Conservation (phyloP, 1,140 invertebrate species). For the Drosophila willistoni region DNA sequence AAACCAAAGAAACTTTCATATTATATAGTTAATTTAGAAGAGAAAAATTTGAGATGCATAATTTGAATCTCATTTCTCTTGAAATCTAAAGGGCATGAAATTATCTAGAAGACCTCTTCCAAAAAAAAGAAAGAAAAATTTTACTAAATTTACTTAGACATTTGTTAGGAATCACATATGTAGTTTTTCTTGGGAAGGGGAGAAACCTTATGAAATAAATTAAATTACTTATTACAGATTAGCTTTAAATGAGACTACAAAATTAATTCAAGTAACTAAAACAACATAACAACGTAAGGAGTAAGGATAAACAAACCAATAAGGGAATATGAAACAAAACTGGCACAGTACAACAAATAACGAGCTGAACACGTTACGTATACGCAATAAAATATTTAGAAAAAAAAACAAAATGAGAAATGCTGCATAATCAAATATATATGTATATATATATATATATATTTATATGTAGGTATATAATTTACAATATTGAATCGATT, state of each 20-base stretch:
- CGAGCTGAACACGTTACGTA: slow-evolving; percentile 74
- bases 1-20: too few relatives aligned
- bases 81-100: too few relatives aligned
- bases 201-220: background rate
- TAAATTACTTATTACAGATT: background rate
- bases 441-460: background rate
- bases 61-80: too few relatives aligned
- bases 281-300: slow-evolving; percentile 14
- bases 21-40: too few relatives aligned
- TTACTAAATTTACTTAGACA: too few relatives aligned
- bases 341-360: slow-evolving; percentile 63
- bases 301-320: slow-evolving; percentile 43
- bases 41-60: too few relatives aligned
- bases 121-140: too few relatives aligned
- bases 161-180: too few relatives aligned
- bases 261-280: slow-evolving; percentile 47
- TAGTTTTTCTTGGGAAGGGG: background rate
- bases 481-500: slow-evolving; percentile 12
- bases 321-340: slow-evolving; percentile 34
- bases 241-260: background rate
- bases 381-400: slow-evolving; percentile 39
- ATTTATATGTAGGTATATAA: slow-evolving; percentile 37
- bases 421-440: slow-evolving; percentile 1
- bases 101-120: too few relatives aligned
- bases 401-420: slow-evolving; percentile 16